Percentiles rank a stretch among this genome's conserved stretches.
phyloP scores from a whole-genome alignment of 2,113 vertebrate genomes.

The Pelecanus crispus region DNA sequence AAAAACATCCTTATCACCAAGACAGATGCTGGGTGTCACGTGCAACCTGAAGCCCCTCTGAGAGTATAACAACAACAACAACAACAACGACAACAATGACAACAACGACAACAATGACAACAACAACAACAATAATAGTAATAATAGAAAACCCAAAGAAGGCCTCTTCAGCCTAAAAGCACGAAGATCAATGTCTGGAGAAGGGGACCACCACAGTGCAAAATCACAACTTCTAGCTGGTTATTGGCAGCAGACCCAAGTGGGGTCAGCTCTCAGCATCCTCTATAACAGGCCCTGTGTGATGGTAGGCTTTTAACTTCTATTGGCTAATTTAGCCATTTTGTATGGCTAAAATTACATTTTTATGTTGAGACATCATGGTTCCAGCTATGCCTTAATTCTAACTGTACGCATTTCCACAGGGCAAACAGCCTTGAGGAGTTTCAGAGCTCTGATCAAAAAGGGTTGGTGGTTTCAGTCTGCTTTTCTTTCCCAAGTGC shows the following conservation, averaged over 20 bases:
- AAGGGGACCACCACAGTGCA: not conserved
- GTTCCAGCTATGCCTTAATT: not conserved
- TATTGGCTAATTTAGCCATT: not conserved
- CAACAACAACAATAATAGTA: not conserved
- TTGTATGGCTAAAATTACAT: not conserved
- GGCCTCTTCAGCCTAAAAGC: not conserved
- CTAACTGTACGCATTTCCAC: not conserved
- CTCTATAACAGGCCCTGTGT: accelerated
- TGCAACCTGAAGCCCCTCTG: not conserved
- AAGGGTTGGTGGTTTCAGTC: not conserved
- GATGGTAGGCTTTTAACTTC: not conserved
- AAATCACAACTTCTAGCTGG: not conserved
- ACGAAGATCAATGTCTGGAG: not conserved
- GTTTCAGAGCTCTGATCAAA: not conserved
- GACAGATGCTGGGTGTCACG: not conserved
- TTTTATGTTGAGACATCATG: not conserved
- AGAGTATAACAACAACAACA: not conserved
- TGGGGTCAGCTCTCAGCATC: not conserved
- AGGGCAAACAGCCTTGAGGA: no score
- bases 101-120: no score
- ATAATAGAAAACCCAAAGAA: not conserved
- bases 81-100: no score
- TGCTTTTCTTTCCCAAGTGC: not conserved
- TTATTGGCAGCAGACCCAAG: not conserved
- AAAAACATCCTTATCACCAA: not conserved